Conservation (phyloP, 2,797 vertebrate species). For the Malacoctenus gilli region DNA sequence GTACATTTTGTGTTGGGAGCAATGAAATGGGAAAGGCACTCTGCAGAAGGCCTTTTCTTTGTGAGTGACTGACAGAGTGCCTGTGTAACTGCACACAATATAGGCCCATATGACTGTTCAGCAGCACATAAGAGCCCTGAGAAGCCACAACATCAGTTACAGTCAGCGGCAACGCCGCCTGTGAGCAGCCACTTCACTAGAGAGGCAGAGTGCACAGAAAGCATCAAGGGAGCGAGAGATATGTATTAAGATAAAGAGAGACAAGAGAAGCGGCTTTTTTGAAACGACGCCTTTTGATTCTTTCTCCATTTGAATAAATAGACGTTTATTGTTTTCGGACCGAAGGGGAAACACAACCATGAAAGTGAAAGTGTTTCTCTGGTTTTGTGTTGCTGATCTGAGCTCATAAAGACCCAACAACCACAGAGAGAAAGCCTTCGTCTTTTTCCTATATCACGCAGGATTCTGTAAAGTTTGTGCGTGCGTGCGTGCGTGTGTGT, state of each 20-base stretch:
- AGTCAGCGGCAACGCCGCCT: slow-evolving; percentile 53
- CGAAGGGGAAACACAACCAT: slow-evolving; percentile 3
- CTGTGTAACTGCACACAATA: slow-evolving; percentile 63
- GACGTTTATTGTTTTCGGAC: slow-evolving; percentile 4
- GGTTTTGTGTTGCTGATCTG: no score
- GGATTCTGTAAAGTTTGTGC: no score
- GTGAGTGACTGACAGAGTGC: slow-evolving; percentile 41
- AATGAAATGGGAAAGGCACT: slow-evolving; percentile 25
- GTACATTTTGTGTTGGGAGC: background rate
- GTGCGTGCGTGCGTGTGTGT: no score
- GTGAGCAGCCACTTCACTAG: slow-evolving; percentile 70
- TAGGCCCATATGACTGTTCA: slow-evolving; percentile 69
- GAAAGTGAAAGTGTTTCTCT: no score
- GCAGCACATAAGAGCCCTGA: slow-evolving; percentile 57
- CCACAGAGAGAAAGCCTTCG: no score
- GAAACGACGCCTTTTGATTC: background rate
- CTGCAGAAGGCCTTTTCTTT: slow-evolving; percentile 25
- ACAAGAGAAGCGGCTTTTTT: no score
- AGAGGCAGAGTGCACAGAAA: slow-evolving; percentile 57
- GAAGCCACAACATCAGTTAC: slow-evolving; percentile 62
- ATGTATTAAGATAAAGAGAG: background rate
- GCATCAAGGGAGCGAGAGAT: slow-evolving; percentile 27
- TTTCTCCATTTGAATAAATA: background rate
- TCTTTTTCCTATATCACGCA: no score
- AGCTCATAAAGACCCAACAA: no score